Evolutionary conservation across 2,113 vertebrate species (phyloP).

Genomic region (Choloepus hoffmanni): DNA sequence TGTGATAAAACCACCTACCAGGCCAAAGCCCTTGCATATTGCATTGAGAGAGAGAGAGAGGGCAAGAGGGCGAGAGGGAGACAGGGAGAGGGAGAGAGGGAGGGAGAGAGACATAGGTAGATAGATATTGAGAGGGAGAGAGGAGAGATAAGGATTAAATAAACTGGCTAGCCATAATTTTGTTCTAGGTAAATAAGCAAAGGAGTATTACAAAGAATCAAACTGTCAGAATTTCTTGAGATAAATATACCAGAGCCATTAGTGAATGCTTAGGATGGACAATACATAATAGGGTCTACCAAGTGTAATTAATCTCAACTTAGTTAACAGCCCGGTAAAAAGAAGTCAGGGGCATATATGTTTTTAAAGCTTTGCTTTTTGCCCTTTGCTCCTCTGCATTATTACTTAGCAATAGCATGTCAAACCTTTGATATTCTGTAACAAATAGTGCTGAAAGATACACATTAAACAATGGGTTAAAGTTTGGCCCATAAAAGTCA

Average conservation of each 20-base stretch:
- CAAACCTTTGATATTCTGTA: conserved; percentile 34
- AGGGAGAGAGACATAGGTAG: no score
- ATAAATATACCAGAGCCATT: conserved; percentile 34
- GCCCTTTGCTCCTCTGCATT: conserved; percentile 47
- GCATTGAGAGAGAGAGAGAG: neutral
- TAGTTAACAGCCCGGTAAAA: conserved; percentile 42
- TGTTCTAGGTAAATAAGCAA: conserved; percentile 42
- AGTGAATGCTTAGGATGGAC: conserved; percentile 63
- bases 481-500: neutral
- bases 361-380: conserved; percentile 61
- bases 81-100: no score
- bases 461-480: conserved; percentile 16
- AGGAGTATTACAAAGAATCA: conserved; percentile 61
- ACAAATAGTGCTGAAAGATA: conserved; percentile 43
- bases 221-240: conserved; percentile 69
- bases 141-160: neutral
- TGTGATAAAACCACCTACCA: neutral
- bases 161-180: neutral
- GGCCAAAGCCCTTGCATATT: neutral
- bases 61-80: no score
- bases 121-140: no score
- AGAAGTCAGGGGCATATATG: neutral
- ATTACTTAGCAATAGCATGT: conserved; percentile 52
- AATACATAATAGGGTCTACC: conserved; percentile 56
- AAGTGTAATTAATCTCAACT: conserved; percentile 74